phyloP scores from a whole-genome alignment of 2,888 invertebrate genomes.

The Noctua janthina region DNA sequence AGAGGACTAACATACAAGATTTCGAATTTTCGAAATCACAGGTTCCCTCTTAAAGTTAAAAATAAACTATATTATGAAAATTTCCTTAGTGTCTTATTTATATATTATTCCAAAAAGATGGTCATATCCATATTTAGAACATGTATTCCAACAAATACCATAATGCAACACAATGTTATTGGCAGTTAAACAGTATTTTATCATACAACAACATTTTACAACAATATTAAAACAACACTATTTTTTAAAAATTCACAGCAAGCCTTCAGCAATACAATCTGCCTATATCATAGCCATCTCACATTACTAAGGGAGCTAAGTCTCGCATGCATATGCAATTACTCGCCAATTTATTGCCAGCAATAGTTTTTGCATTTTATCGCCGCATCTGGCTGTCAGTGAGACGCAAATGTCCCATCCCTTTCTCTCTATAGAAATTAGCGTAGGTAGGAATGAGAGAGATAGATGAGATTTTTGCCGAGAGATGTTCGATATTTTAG shows the following conservation, averaged over 20 bases:
- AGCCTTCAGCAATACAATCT: slow-evolving; percentile 27
- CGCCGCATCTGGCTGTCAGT: slow-evolving; percentile 42
- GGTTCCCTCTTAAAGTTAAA: neutral
- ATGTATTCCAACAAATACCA: neutral
- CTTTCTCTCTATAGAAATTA: slow-evolving; percentile 4
- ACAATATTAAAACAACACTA: neutral
- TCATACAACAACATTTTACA: slow-evolving; percentile 19
- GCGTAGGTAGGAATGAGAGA: slow-evolving; percentile 22
- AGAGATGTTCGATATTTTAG: slow-evolving; percentile 16
- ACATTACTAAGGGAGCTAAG: slow-evolving; percentile 36
- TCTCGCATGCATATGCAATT: slow-evolving; percentile 53
- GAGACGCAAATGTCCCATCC: slow-evolving; percentile 4
- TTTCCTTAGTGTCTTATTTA: neutral
- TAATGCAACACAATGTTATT: slow-evolving; percentile 13
- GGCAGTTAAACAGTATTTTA: slow-evolving; percentile 12
- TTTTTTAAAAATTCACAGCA: slow-evolving; percentile 9
- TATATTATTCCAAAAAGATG: neutral
- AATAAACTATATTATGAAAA: neutral
- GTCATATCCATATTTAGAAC: neutral
- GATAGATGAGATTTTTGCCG: neutral
- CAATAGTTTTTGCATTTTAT: slow-evolving; percentile 57
- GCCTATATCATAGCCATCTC: slow-evolving; percentile 42
- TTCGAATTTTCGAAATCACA: too few relatives aligned
- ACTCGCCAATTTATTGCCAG: slow-evolving; percentile 61
- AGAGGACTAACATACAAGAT: too few relatives aligned